Conservation (phyloP, 2,888 invertebrate species). For the Lasioglossum morio region DNA sequence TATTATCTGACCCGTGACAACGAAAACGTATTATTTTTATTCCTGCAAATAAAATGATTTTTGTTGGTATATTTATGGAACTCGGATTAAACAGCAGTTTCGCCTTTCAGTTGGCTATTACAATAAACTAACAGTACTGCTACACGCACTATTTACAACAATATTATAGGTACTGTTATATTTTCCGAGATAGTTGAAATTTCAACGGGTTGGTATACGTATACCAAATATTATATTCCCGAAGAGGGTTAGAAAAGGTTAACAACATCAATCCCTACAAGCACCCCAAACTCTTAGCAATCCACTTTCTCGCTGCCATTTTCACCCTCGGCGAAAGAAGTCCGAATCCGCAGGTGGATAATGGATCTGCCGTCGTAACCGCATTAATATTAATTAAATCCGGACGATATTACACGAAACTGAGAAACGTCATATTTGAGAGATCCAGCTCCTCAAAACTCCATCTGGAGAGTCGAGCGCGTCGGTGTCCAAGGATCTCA, state of each 20-base stretch:
- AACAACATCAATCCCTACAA: not conserved
- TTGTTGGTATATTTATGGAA: not conserved
- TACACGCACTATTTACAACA: not conserved
- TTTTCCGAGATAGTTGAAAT: not conserved
- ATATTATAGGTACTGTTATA: not conserved
- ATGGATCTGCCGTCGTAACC: not conserved
- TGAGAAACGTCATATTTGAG: not conserved
- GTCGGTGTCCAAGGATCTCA: slow-evolving; percentile 9
- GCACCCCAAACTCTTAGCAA: not conserved
- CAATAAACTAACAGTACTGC: not conserved
- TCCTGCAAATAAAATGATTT: not conserved
- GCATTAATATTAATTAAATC: not conserved
- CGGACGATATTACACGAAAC: not conserved
- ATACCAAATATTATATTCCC: not conserved
- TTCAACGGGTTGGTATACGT: not conserved
- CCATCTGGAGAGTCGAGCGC: not conserved
- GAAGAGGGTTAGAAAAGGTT: not conserved
- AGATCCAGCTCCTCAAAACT: slow-evolving; percentile 10
- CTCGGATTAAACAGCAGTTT: not conserved
- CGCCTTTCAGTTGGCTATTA: not conserved
- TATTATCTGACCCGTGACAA: not conserved
- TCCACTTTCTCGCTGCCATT: not conserved
- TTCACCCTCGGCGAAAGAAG: not conserved
- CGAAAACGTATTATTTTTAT: not conserved
- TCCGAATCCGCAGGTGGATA: not conserved